Conservation (phyloP, 2,888 invertebrate species). For the Cosmia trapezina region DNA sequence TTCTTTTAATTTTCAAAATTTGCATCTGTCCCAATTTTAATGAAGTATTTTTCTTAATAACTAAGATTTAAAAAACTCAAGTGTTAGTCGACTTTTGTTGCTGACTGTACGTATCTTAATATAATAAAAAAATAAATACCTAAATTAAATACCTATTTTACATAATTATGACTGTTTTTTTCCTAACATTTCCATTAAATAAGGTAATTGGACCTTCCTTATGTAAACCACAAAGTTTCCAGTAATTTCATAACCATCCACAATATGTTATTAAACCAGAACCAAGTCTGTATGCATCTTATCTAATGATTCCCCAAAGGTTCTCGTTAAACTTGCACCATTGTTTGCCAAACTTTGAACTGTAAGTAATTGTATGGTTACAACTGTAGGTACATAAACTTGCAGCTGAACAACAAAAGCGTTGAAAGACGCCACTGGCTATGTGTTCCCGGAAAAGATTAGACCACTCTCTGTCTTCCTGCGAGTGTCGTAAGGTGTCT, state of each 20-base stretch:
- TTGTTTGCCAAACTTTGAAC: conserved; percentile 45
- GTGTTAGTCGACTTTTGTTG: too few species aligned
- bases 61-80: too few species aligned
- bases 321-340: conserved; percentile 54
- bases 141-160: not conserved
- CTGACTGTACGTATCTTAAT: too few species aligned
- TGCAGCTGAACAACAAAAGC: conserved; percentile 36
- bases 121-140: too few species aligned
- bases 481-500: not conserved
- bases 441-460: not conserved
- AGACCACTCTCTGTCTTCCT: not conserved
- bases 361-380: conserved; percentile 44
- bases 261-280: conserved; percentile 18
- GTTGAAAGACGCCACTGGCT: not conserved
- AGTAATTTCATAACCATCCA: conserved; percentile 13
- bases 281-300: conserved; percentile 49
- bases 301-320: conserved; percentile 60
- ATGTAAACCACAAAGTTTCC: conserved; percentile 15
- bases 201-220: not conserved
- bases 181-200: not conserved
- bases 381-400: conserved; percentile 24
- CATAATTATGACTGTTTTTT: not conserved
- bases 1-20: too few species aligned
- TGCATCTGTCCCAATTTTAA: too few species aligned
- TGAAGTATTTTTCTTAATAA: too few species aligned